Base-by-base conservation (phyloP, 2,797 vertebrate genomes). In the Gila robusta region DNA sequence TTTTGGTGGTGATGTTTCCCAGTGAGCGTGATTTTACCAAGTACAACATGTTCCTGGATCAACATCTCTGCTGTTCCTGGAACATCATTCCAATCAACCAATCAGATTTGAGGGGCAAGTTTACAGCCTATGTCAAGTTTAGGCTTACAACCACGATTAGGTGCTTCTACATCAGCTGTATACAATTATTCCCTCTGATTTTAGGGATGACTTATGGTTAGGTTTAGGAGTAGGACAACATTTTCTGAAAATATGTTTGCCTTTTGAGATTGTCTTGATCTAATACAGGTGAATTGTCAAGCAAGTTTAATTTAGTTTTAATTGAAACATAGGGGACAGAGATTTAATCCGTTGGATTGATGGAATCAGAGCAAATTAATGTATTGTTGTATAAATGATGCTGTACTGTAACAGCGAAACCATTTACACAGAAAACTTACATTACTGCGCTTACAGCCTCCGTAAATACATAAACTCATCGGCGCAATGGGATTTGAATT, bases 401-500 rank as follows among this genome's bases (percentile, higher is more conserved):
- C 17, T 41, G 74, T 28, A 69, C 41, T n/a, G 23, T 8, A 44
- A n/a, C 71, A 39, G 2, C 39, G 16, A 77, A 82, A 16, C 32
- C 32, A 52, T 69, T 44, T 71, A 26, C 21, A 41, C 39, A 39
- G 28, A 77, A 64, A 84, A 32, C 35, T 56, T 49, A 35, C 14
- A 80, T 37, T 44, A 70, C 56, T 69, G 23, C 5, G 7, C 77
- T 59, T 56, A 44, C 26, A 79, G 54, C 76, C 62, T 64, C 79
- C 59, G 84, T 86, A 88, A 88, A 86, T 88, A 88, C 87, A 67
- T 69, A 86, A 79, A 86, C 37, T 88, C 47, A 83, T 79, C 69
- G 41, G 72, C 87, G 80, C 28, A 59, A 73, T 26, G 84, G 84
- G 84, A 70, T 86, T 86, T 79, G 28, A 80, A 86, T 83, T 86